Evolutionary conservation across 2,797 vertebrate species (phyloP).

Genomic region (Antennarius maculatus): DNA sequence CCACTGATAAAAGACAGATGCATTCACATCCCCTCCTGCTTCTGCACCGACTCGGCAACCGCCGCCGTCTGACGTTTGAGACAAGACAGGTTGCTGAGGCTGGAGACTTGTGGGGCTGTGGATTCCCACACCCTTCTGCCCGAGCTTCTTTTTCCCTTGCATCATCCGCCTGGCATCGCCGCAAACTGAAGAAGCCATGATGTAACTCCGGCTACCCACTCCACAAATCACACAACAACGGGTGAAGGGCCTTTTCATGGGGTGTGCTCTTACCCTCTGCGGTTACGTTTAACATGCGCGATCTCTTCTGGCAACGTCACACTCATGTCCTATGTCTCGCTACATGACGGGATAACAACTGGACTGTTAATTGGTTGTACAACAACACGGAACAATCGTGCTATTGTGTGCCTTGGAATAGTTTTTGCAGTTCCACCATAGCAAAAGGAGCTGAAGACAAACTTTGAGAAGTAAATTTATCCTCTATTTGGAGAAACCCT

Average conservation of each 20-base stretch:
- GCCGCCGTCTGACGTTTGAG: slow-evolving; percentile 54
- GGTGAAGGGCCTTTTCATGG: slow-evolving; percentile 64
- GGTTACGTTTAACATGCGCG: slow-evolving; percentile 61
- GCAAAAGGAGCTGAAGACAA: slow-evolving; percentile 34
- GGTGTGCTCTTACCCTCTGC: slow-evolving; percentile 53
- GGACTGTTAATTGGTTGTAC: slow-evolving; percentile 61
- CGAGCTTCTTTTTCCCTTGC: slow-evolving; percentile 71
- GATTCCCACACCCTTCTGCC: slow-evolving; percentile 71
- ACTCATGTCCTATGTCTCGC: slow-evolving; percentile 59
- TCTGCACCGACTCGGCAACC: slow-evolving; percentile 40
- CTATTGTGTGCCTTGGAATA: slow-evolving; percentile 55
- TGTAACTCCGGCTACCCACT: slow-evolving; percentile 64
- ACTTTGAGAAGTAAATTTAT: slow-evolving; percentile 33
- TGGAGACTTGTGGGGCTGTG: slow-evolving; percentile 47
- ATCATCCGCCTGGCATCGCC: slow-evolving; percentile 70
- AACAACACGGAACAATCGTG: slow-evolving; percentile 47
- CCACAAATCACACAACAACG: slow-evolving; percentile 70
- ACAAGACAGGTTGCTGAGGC: slow-evolving; percentile 70
- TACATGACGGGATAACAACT: slow-evolving; percentile 67
- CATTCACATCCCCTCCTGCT: slow-evolving; percentile 60
- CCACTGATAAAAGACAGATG: slow-evolving; percentile 72
- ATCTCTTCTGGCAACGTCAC: slow-evolving; percentile 66
- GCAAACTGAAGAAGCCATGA: slow-evolving; percentile 56
- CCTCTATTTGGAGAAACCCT: slow-evolving; percentile 28
- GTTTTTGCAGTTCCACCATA: slow-evolving; percentile 32